Evolutionary conservation across 2,113 vertebrate genomes (phyloP), one percentile per base, ranked within the genome.

Genomic region (Tetrao urogallus): DNA sequence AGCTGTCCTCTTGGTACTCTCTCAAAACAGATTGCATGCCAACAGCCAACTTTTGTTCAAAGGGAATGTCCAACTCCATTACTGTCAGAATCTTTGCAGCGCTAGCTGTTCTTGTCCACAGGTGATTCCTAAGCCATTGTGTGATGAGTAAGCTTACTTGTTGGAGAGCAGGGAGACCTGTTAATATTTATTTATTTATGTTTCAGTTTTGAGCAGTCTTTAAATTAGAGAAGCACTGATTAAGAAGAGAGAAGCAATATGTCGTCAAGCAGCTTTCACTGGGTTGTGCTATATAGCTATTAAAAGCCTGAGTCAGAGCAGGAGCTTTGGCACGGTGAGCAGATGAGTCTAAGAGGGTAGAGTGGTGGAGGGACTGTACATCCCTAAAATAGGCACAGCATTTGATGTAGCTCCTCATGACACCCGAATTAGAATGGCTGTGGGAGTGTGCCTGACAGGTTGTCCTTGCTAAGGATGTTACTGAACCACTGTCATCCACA

Each of bases 381-480:
- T 42, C 54, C 79, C 64, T 75, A 80, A 96, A 96, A 95, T 94
- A 94, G 79, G 36, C 34, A 82, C 56, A 82, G 25, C 15, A 64
- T 82, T 96, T 89, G 78, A 94, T 93, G 79, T 38, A 91, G 42
- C 38, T 93, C 47, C 43, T 92, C 94, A 60, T 82, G 82, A 86
- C 67, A 91, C 93, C 47, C 67, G 19, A 94, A 96, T 96, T 96
- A 94, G 95, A 95, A 95, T 11, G 32, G 69, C 40, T 83, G 95
- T 96, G 92, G 94, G 92, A 86, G 92, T 94, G 50, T 86, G 84
- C 87, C 91, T 96, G 96, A 83, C 94, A 91, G 96, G 92, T 96
- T 95, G 93, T 96, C 91, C 95, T 89, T 74, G 60, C 72, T 88
- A 86, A 89, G 79, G 95, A 93, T 91, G 96, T 92, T 95, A 74